Evolutionary conservation across 2,888 invertebrate species (phyloP), one percentile per base, ranked within the genome.

Genomic region (Chymomyza caudatula): DNA sequence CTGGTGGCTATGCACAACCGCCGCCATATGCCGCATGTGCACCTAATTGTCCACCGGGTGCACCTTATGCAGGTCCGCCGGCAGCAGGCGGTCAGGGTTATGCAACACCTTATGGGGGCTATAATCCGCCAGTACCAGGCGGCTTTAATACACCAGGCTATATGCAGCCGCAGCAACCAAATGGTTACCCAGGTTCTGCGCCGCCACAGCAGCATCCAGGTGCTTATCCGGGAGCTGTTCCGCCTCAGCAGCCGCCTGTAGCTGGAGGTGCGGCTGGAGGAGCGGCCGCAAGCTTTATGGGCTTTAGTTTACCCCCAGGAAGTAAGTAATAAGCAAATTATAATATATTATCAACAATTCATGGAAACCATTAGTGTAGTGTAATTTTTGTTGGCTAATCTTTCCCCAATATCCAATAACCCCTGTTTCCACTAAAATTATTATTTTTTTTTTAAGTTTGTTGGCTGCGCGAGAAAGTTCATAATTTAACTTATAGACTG

Each of bases 291-390:
- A 84, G 79, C 59, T 85, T 79, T 17, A 87, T 88, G 88, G 90
- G 90, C 60, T 89, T 90, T 59, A 86, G 88, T 63, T 77, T 88
- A 74, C 88, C 87, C 13, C 88, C 90, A 59, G 84, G 89, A 87
- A 90, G 91, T 90, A 79, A 90, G 89, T 88, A 52, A 5, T 20
- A 3, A 23, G 19, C 6, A 8, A 13, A n/a, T 52, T 23, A 23
- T 23, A 11, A 4, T n/a, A n/a, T n/a, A n/a, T n/a, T n/a, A n/a
- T n/a, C n/a, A n/a, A n/a, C n/a, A 22, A 23, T 5, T 19, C 4
- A 11, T 1, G 6, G 13, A 6, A 19, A 51, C 5, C 22, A 20
- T 20, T 15, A 19, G 8, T 5, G 22, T 11, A 8, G 3, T 22
- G 2, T 15, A 22, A 17, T n/a, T 20, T 52, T 20, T 13, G 6